Percentiles rank a stretch among this genome's conserved stretches.
Evolutionary conservation across 2,888 invertebrate genomes (phyloP).

Genomic region (Zelleria hepariella): DNA sequence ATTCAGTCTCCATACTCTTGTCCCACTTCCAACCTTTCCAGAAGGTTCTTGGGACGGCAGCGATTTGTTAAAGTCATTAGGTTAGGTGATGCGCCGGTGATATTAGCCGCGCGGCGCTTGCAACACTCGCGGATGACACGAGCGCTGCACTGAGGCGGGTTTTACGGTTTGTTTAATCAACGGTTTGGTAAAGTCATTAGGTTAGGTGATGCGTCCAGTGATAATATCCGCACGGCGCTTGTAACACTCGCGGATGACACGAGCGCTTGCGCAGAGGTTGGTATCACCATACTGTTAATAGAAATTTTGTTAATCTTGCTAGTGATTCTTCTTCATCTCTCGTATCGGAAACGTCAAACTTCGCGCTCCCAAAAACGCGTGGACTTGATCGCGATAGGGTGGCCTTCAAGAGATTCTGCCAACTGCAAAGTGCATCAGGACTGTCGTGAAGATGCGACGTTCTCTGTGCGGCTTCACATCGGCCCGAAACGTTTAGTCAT

Average conservation of each 20-base stretch:
- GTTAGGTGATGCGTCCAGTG: constrained; percentile 10
- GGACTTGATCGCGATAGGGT: too few relatives aligned
- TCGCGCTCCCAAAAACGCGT: too few relatives aligned
- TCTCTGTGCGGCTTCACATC: too few relatives aligned
- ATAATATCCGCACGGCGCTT: constrained; percentile 48
- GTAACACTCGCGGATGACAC: constrained; percentile 47
- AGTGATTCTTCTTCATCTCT: neutral
- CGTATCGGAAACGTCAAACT: too few relatives aligned
- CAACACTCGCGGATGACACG: constrained; percentile 48
- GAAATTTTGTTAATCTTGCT: neutral
- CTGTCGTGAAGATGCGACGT: too few relatives aligned
- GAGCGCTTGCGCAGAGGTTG: constrained; percentile 18
- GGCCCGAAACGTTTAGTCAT: too few relatives aligned
- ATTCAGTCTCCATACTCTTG: too few relatives aligned
- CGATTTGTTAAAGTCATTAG: constrained; percentile 51
- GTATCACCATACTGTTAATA: neutral
- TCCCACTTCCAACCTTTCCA: neutral
- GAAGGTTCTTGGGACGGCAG: constrained; percentile 16
- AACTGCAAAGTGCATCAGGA: too few relatives aligned
- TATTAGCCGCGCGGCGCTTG: constrained; percentile 47
- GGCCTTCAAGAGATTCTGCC: too few relatives aligned
- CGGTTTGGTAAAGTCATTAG: neutral
- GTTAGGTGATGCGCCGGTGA: constrained; percentile 50
- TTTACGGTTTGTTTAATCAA: neutral
- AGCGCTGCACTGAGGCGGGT: constrained; percentile 14